These are phyloP conservation scores for Drosophila mimica DNA, from an alignment of 2,888 invertebrate genomes.

Conservation along the genomic window DNA sequence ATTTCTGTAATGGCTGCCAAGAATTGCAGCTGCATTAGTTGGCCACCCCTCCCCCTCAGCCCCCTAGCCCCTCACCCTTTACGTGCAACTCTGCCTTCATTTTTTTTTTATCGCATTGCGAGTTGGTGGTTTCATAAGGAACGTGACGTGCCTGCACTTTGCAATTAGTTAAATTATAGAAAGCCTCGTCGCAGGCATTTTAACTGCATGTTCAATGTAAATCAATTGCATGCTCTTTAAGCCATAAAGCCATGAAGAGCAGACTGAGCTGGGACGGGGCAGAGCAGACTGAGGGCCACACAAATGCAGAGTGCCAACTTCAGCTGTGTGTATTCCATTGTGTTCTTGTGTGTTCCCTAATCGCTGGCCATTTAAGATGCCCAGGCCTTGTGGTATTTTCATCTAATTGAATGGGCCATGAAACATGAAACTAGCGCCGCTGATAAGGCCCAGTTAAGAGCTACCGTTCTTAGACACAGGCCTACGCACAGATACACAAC, in stretches of 20 bases:
- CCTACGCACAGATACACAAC: not conserved
- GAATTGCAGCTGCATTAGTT: constrained; percentile 71
- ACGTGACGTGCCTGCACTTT: constrained; percentile 76
- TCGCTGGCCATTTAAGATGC: constrained; percentile 60
- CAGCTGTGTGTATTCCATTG: not conserved
- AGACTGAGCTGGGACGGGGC: not conserved
- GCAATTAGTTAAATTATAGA: constrained; percentile 79
- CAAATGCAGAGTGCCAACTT: constrained; percentile 19
- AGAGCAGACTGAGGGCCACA: constrained; percentile 31
- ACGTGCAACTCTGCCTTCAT: not conserved
- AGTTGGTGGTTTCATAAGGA: constrained; percentile 38
- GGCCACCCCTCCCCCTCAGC: not conserved
- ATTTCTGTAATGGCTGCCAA: constrained; percentile 80
- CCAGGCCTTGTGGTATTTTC: constrained; percentile 48
- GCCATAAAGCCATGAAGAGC: constrained; percentile 41
- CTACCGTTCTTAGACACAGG: constrained; percentile 44
- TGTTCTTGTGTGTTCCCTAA: constrained; percentile 68
- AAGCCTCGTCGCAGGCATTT: constrained; percentile 57
- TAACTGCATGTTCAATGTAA: constrained; percentile 71
- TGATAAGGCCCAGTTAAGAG: constrained; percentile 53
- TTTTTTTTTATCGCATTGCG: constrained; percentile 3
- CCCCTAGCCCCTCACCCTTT: not conserved
- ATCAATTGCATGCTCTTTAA: constrained; percentile 47
- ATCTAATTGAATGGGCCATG: constrained; percentile 73
- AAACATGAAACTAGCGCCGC: constrained; percentile 62